Evolutionary conservation across 2,797 vertebrate species (phyloP).

Genomic region (Brotula barbata): DNA sequence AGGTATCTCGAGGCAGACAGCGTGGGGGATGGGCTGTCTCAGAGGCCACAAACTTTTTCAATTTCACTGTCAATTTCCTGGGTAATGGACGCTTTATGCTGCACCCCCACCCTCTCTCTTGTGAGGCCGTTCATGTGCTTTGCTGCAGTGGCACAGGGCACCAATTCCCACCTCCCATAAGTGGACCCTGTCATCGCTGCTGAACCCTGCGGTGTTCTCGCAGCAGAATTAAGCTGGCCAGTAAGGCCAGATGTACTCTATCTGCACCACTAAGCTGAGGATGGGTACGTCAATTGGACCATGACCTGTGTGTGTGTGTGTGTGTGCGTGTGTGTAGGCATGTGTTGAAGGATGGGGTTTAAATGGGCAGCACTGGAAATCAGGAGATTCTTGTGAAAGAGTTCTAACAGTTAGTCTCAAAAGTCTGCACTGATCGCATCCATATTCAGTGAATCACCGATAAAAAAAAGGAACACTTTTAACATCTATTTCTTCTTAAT

Average conservation of each 20-base stretch:
- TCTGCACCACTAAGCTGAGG: constrained; percentile 69
- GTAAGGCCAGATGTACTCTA: constrained; percentile 69
- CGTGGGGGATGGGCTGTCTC: constrained; percentile 68
- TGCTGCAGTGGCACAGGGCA: constrained; percentile 54
- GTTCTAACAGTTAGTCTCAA: constrained; percentile 39
- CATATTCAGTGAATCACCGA: constrained; percentile 59
- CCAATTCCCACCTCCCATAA: constrained; percentile 69
- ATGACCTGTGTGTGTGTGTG: constrained; percentile 44
- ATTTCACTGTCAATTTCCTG: constrained; percentile 88
- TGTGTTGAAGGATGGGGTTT: not conserved
- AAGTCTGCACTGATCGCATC: constrained; percentile 56
- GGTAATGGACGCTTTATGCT: constrained; percentile 85
- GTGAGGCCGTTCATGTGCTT: constrained; percentile 58
- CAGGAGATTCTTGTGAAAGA: constrained; percentile 22
- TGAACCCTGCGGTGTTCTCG: constrained; percentile 69
- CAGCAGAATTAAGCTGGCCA: constrained; percentile 67
- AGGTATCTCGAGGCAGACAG: constrained; percentile 48
- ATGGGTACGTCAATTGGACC: constrained; percentile 56
- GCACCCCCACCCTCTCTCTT: constrained; percentile 66
- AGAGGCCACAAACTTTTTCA: constrained; percentile 84
- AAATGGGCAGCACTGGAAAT: constrained; percentile 23
- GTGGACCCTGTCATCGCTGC: constrained; percentile 70
- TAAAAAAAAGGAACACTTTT: constrained; percentile 61
- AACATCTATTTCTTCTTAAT: constrained; percentile 65
- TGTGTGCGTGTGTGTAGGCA: constrained; percentile 20